Evolutionary conservation across 2,797 vertebrate species (phyloP), one percentile per base, ranked within the genome.

Genomic region (Garrulus glandarius): DNA sequence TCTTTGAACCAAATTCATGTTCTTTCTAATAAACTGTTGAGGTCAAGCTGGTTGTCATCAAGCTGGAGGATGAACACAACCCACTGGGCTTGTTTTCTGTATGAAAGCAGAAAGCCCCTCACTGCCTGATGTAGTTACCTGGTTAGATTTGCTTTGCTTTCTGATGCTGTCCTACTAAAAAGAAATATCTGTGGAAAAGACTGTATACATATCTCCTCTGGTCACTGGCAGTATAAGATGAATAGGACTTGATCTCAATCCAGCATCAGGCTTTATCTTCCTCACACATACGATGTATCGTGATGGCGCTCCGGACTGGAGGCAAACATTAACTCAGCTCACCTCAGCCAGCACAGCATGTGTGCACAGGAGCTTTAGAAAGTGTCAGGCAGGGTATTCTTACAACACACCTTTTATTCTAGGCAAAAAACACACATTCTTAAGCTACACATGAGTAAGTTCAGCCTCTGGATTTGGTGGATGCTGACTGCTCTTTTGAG

Each of bases 111-210:
- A 86, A 91, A 79, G 32, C 9, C 15, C 29, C 29, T 84, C 71
- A 47, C 20, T 83, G 30, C 27, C 32, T 87, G 11, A 43, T 83
- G 21, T 15, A 87, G 64, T 89, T 77, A 79, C 57, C 26, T 61
- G 7, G 22, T 87, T 71, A 81, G 29, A 83, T 77, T 89, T 92
- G 27, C 20, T 91, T 93, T 87, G n/a, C 14, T 80, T 87, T 91
- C n/a, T n/a, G 12, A 39, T 77, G 26, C 32, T 81, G 53, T 37
- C 36, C 27, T 57, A 49, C 13, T 18, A 29, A 78, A 85, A 37
- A 67, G 67, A 76, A 21, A 1, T 47, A 41, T 50, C 36, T 72
- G 60, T 71, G 37, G 29, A 80, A 84, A 82, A 74, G 30, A 23
- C 39, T 49, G 21, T 27, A 30, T 36, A 39, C 39, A 36, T 61